Evolutionary conservation across 2,888 invertebrate genomes (phyloP), one percentile per base, ranked within the genome.

Genomic region (Vesta saturnalis): DNA sequence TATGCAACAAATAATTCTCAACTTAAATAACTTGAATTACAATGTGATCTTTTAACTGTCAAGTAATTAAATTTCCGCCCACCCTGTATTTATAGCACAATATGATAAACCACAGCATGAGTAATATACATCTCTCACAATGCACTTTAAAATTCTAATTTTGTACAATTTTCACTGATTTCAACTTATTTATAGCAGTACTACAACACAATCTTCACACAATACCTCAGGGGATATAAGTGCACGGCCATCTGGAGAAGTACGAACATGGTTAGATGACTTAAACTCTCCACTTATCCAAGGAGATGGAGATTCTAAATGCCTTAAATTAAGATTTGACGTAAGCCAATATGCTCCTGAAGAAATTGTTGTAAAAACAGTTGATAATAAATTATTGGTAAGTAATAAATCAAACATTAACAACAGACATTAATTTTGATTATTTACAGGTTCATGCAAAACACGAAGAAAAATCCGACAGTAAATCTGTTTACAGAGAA

Each of bases 351-450:
- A 98, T 87, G 93, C 94, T 64, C 94, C 94, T 58, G 99, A 99
- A 85, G 98, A 99, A 88, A 97, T 98, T 83, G 95, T 96, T 82
- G 97, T 99, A 74, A 98, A 97, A 88, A 99, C 98, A 74, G 95
- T 97, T 77, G 98, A 98, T 87, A 97, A 97, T 87, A 95, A 96
- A 89, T 89, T 99, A 82, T 88, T 96, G 90, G 95, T 95, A 84
- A 89, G 91, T 85, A 61, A 12, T 39, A n/a, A 15, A n/a, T 1
- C 12, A 8, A 14, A 8, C 6, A 30, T 23, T 46, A 12, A 30
- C 18, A 1, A 30, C 15, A 43, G 10, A 55, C 18, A 23, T 52
- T 16, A 39, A 18, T 54, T 57, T n/a, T 49, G 47, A 14, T 60
- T 65, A 69, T 74, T 77, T 70, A 59, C 86, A 96, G 96, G 96